Evolutionary conservation across 1,140 invertebrate species (phyloP).

Genomic region (Listronotus oregonensis): DNA sequence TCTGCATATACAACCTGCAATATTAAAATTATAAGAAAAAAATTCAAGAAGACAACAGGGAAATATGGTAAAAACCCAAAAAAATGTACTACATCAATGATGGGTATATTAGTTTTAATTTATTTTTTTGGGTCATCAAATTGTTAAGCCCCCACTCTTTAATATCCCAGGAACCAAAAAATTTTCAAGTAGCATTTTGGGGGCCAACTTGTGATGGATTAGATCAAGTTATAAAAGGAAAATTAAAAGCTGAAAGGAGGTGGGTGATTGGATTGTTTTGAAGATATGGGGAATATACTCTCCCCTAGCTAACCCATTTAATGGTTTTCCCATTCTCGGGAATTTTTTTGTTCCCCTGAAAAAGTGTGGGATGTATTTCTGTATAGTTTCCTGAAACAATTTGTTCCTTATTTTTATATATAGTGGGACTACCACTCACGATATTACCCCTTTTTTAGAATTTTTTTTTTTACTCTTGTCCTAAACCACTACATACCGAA

Average conservation of each 20-base stretch:
- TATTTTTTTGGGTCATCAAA: constrained; percentile 92
- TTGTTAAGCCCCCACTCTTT: constrained; percentile 37
- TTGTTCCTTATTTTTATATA: too few species aligned
- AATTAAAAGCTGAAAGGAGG: constrained; percentile 71
- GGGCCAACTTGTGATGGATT: constrained; percentile 94
- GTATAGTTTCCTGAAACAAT: too few species aligned
- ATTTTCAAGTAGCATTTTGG: constrained; percentile 74
- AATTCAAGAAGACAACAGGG: constrained; percentile 57
- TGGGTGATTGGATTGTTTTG: constrained; percentile 88
- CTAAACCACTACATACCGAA: too few species aligned
- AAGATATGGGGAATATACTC: constrained; percentile 95
- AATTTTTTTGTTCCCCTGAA: constrained; percentile 65
- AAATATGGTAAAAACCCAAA: constrained; percentile 44
- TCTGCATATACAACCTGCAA: constrained; percentile 91
- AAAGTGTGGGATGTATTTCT: constrained; percentile 59
- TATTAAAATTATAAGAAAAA: constrained; percentile 79
- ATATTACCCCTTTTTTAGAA: too few species aligned
- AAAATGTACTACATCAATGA: constrained; percentile 98
- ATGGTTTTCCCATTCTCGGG: constrained; percentile 81
- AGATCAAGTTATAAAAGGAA: constrained; percentile 79
- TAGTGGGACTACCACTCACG: too few species aligned
- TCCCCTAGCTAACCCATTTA: constrained; percentile 88
- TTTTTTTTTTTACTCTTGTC: too few species aligned
- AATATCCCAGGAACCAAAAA: constrained; percentile 35
- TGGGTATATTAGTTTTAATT: constrained; percentile 98